These are phyloP conservation scores for Mastigias papua DNA, from an alignment of 30 jellyfish, hydroid and myxozoan genomes.

Conservation along the genomic window DNA sequence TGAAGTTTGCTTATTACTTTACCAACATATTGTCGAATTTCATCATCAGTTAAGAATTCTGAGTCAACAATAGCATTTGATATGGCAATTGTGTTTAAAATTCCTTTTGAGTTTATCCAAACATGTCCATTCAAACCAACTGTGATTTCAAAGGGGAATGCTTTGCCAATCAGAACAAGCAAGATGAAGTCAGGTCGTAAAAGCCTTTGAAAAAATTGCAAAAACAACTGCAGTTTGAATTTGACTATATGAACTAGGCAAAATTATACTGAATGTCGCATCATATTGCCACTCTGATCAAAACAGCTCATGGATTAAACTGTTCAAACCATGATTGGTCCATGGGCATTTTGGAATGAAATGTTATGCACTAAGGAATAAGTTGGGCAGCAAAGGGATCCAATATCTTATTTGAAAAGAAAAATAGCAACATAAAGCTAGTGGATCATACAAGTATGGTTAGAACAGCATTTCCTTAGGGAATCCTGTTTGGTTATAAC, in stretches of 20 bases:
- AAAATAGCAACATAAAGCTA: too few relatives aligned
- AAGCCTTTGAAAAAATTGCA: conserved; percentile 27
- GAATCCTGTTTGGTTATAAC: too few relatives aligned
- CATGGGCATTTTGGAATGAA: too few relatives aligned
- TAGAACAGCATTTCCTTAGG: too few relatives aligned
- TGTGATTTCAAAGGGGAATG: conserved; percentile 90
- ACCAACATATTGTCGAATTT: conserved; percentile 64
- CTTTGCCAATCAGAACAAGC: conserved; percentile 82
- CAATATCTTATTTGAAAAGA: too few relatives aligned
- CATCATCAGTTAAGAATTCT: conserved; percentile 75
- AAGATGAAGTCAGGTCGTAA: conserved; percentile 80
- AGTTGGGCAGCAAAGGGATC: too few relatives aligned
- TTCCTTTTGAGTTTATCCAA: conserved; percentile 92
- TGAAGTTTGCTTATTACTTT: conserved; percentile 72
- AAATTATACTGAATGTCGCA: too few relatives aligned
- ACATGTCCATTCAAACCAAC: conserved; percentile 97
- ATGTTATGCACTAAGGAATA: too few relatives aligned
- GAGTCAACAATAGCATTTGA: conserved; percentile 87
- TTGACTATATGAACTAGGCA: too few relatives aligned
- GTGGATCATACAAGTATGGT: too few relatives aligned
- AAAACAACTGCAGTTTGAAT: neutral
- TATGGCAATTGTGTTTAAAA: conserved; percentile 82
- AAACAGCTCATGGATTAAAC: too few relatives aligned
- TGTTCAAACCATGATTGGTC: too few relatives aligned
- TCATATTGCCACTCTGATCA: neutral